Base-by-base conservation (phyloP, 1,140 invertebrate species). In the Eueides isabella region DNA sequence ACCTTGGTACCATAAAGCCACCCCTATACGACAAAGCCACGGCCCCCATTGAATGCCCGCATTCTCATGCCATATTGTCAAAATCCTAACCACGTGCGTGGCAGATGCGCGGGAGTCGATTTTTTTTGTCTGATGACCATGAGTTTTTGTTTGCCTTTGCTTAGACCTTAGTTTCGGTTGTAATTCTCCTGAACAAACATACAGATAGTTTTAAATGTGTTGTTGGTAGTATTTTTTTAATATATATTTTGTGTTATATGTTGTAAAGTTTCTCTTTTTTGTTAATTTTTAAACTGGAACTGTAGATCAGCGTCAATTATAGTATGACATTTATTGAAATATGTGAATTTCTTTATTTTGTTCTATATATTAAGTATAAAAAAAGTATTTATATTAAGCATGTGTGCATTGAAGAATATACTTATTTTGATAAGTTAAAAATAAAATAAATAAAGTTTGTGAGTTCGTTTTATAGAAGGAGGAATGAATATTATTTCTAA, bases 11-110 rank as follows among this genome's bases (percentile, higher is more conserved):
- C 48, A 55, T 55, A 55, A 55, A n/a, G 48, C 23, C 48, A 55
- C 48, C 48, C 48, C 48, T 72, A 78, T 80, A 76, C 74, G 76
- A 79, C 78, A 75, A 75, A 55, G 48, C 48, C 19, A 55, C n/a
- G 48, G 48, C 7, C 19, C 76, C 66, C 74, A 77, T 81, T 82
- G 72, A 76, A 71, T 74, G 75, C 80, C 82, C 80, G 78, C 78
- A 82, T 79, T 85, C 83, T 77, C 83, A 83, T 80, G 71, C 44
- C 72, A 76, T 78, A 80, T 82, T 80, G 83, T 80, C 78, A 78
- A 81, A 80, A 76, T 76, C 74, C 74, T 61, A 63, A 74, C 83
- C 83, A 85, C 83, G 83, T 85, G 83, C 81, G 81, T 73, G 76
- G 65, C 83, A 85, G 81, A 85, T 83, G 82, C 76, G 75, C 73